Base-by-base conservation (phyloP, 1,140 invertebrate species). In the Homalodisca vitripennis region DNA sequence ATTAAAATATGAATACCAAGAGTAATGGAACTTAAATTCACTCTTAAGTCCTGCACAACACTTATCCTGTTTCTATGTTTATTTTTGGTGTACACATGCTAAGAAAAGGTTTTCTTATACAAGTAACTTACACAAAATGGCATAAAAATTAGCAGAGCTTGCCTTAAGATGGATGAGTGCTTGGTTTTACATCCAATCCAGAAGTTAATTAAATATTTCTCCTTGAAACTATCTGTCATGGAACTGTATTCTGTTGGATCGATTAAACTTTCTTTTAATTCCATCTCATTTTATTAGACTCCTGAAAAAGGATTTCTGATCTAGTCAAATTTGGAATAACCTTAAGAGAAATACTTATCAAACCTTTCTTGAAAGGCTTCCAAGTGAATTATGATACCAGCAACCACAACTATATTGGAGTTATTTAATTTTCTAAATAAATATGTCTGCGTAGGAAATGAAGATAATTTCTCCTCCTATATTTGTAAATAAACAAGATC, bases 351-450 rank as follows among this genome's bases (percentile, higher is more conserved):
- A 41, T 41, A 41, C 34, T 6, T 41, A 6, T 41, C 17, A 41
- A 41, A 41, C 6, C 34, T 6, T 41, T 41, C 17, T 41, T 70
- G 71, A 53, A 69, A 31, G 47, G n/a, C n/a, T n/a, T n/a, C n/a
- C n/a, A n/a, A n/a, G n/a, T n/a, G n/a, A n/a, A n/a, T n/a, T n/a
- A n/a, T n/a, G n/a, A n/a, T n/a, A n/a, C n/a, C n/a, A n/a, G n/a
- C n/a, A n/a, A n/a, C n/a, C n/a, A n/a, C n/a, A n/a, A n/a, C n/a
- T n/a, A n/a, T n/a, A n/a, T n/a, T n/a, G n/a, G n/a, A n/a, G n/a
- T n/a, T n/a, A n/a, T n/a, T n/a, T n/a, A n/a, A n/a, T n/a, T n/a
- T n/a, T n/a, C n/a, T n/a, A n/a, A n/a, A n/a, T n/a, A n/a, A n/a
- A n/a, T n/a, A n/a, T n/a, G n/a, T n/a, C n/a, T n/a, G n/a, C n/a